Evolutionary conservation across 2,113 vertebrate genomes (phyloP).

Genomic region (Stictonetta naevosa): DNA sequence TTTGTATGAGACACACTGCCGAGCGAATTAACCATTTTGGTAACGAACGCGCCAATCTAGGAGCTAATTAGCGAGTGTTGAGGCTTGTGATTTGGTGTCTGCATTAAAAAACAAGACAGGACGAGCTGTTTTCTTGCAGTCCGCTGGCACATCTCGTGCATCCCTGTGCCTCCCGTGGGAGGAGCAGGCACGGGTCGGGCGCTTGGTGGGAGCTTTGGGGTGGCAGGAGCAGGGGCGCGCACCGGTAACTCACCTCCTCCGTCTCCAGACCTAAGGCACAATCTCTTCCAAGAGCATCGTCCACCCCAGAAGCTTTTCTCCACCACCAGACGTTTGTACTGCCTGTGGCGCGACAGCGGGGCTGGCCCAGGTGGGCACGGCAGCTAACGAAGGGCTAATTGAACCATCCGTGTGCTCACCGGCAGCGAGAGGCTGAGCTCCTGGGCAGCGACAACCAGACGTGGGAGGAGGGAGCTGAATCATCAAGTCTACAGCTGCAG

Average conservation of each 20-base stretch:
- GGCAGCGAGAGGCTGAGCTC: neutral
- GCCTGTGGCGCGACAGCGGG: neutral
- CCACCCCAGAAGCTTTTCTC: neutral
- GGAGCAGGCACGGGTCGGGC: accelerated
- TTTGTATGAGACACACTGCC: neutral
- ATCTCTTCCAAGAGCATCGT: neutral
- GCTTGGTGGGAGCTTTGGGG: accelerated
- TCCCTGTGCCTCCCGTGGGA: too few species aligned
- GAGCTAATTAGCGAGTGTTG: neutral
- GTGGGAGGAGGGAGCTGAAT: neutral
- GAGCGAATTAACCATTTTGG: neutral
- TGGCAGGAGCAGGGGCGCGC: neutral
- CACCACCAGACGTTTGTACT: accelerated
- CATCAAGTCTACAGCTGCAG: neutral
- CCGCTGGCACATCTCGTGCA: neutral
- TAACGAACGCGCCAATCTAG: neutral
- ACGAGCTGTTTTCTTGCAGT: neutral
- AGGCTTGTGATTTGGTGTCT: neutral
- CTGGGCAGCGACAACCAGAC: accelerated
- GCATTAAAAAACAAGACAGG: neutral
- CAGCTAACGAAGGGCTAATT: neutral
- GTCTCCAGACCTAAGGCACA: neutral
- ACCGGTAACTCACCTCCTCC: neutral
- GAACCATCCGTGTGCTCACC: neutral
- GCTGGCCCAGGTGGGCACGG: neutral